Evolutionary conservation across 2,797 vertebrate species (phyloP).

Genomic region (Mus caroli): DNA sequence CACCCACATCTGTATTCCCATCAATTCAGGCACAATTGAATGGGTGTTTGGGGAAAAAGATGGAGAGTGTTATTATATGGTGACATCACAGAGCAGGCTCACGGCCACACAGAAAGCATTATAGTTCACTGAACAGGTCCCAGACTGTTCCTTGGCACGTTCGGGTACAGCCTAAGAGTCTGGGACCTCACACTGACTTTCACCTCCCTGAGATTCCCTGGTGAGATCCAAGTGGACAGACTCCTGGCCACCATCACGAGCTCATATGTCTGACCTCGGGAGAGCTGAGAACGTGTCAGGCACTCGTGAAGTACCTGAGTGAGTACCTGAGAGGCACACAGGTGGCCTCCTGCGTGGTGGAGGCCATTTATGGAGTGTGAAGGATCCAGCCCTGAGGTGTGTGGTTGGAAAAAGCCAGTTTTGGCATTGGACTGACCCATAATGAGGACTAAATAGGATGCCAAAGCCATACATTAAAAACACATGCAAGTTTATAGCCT

Average conservation of each 20-base stretch:
- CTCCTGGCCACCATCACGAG: background rate
- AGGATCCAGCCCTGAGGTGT: constrained; percentile 10
- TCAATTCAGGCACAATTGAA: background rate
- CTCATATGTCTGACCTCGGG: background rate
- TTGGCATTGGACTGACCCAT: constrained; percentile 18
- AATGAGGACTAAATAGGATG: constrained; percentile 55
- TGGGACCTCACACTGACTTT: background rate
- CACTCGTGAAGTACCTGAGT: background rate
- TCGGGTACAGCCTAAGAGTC: background rate
- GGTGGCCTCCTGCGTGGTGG: background rate
- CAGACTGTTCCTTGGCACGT: background rate
- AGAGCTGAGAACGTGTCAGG: constrained; percentile 24
- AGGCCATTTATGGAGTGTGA: background rate
- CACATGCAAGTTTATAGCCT: constrained; percentile 55
- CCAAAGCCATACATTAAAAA: constrained; percentile 63
- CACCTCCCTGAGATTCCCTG: background rate
- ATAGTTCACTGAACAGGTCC: background rate
- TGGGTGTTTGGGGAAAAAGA: background rate
- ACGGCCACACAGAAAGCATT: constrained; percentile 30
- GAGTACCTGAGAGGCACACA: background rate
- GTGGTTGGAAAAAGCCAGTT: constrained; percentile 10
- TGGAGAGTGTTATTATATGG: background rate
- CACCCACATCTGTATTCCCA: background rate
- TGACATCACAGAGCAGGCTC: constrained; percentile 21
- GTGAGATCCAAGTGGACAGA: background rate